Percentiles rank a stretch among this genome's conserved stretches.
phyloP scores from a whole-genome alignment of 2,797 vertebrate species.

The Mus spretus region DNA sequence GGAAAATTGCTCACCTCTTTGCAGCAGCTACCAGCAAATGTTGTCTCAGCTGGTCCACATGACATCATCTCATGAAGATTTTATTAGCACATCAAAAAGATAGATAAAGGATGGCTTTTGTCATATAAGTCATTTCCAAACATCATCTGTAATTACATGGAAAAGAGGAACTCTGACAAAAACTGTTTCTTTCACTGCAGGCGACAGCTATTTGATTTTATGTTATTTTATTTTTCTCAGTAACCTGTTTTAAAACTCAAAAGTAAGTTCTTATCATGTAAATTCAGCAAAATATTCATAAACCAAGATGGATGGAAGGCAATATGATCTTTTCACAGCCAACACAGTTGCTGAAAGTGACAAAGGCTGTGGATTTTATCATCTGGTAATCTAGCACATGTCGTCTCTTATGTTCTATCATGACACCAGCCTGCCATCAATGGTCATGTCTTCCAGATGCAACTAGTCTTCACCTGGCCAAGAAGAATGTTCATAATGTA shows the following conservation, averaged over 20 bases:
- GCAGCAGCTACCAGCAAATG: neutral
- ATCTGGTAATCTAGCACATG: neutral
- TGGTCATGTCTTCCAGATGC: neutral
- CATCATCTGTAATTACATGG: slow-evolving; percentile 31
- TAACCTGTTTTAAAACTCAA: slow-evolving; percentile 69
- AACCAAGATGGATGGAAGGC: neutral
- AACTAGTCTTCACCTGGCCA: neutral
- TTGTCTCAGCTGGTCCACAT: neutral
- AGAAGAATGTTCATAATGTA: neutral
- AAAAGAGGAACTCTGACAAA: slow-evolving; percentile 17
- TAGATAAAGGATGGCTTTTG: neutral
- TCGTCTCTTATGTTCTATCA: neutral
- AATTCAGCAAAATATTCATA: neutral
- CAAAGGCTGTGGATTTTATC: neutral
- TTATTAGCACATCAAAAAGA: slow-evolving; percentile 60
- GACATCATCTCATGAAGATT: neutral
- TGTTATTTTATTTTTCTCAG: slow-evolving; percentile 64
- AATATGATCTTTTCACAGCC: neutral
- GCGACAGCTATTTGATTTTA: slow-evolving; percentile 68
- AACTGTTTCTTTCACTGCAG: slow-evolving; percentile 62
- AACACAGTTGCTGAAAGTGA: neutral
- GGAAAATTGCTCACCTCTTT: neutral
- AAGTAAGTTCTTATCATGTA: slow-evolving; percentile 52
- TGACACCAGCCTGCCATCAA: neutral
- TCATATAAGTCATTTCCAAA: slow-evolving; percentile 9